A percentile compares a stretch with the other conserved stretches of the same genome.
These are phyloP conservation scores for Chrysina gloriosa DNA, from an alignment of 2,888 invertebrate genomes.

Conservation along the genomic window DNA sequence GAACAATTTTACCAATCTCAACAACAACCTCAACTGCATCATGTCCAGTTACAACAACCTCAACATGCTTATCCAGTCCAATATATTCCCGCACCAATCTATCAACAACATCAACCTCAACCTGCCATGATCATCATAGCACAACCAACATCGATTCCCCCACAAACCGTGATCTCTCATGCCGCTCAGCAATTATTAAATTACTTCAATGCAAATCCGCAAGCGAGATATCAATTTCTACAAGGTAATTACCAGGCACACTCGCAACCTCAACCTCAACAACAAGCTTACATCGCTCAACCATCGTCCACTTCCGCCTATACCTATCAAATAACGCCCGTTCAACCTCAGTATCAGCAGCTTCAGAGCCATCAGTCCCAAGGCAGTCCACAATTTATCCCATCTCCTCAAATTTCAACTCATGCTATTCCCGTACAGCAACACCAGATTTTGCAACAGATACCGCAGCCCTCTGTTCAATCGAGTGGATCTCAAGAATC, in stretches of 20 bases:
- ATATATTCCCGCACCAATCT: slow-evolving; percentile 34
- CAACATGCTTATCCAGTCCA: slow-evolving; percentile 48
- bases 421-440: slow-evolving; percentile 26
- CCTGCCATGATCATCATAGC: slow-evolving; percentile 62
- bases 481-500: slow-evolving; percentile 29
- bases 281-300: slow-evolving; percentile 50
- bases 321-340: slow-evolving; percentile 28
- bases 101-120: slow-evolving; percentile 51
- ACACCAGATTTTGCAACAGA: slow-evolving; percentile 23
- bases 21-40: slow-evolving; percentile 40
- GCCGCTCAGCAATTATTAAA: slow-evolving; percentile 58
- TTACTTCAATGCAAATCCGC: slow-evolving; percentile 59
- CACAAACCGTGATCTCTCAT: slow-evolving; percentile 53
- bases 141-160: slow-evolving; percentile 59
- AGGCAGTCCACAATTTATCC: slow-evolving; percentile 31
- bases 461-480: slow-evolving; percentile 24
- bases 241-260: slow-evolving; percentile 41
- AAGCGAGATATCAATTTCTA: slow-evolving; percentile 55
- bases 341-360: slow-evolving; percentile 37
- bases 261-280: slow-evolving; percentile 40
- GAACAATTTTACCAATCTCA: slow-evolving; percentile 45
- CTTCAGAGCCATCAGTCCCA: slow-evolving; percentile 36
- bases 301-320: slow-evolving; percentile 42
- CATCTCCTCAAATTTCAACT: slow-evolving; percentile 44
- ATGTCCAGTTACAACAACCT: slow-evolving; percentile 45